Conservation (phyloP, 2,797 vertebrate species). For the Melanotaenia pygmaea region DNA sequence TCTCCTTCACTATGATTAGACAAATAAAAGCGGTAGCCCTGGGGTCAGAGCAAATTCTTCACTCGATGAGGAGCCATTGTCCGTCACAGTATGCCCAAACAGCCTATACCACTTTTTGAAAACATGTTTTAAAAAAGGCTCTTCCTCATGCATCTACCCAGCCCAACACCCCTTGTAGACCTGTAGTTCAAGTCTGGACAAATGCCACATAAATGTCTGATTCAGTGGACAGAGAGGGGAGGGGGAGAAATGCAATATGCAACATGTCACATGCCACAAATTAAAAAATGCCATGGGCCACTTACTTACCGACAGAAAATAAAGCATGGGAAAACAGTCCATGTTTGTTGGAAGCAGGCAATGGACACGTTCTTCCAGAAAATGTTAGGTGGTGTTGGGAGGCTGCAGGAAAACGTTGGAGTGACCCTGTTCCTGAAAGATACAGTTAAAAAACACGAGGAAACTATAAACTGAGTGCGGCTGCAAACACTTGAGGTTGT, state of each 20-base stretch:
- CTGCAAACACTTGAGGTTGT: slow-evolving; percentile 38
- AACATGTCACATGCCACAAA: slow-evolving; percentile 64
- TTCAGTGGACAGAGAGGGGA: slow-evolving; percentile 25
- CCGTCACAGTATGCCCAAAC: slow-evolving; percentile 60
- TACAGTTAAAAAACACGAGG: slow-evolving; percentile 38
- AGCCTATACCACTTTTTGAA: slow-evolving; percentile 40
- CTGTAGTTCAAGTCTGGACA: slow-evolving; percentile 26
- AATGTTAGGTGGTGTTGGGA: slow-evolving; percentile 87
- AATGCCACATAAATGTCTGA: slow-evolving; percentile 38
- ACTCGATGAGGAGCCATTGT: slow-evolving; percentile 71
- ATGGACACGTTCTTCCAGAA: slow-evolving; percentile 89
- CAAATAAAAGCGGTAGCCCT: slow-evolving; percentile 75
- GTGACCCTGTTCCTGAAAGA: slow-evolving; percentile 89
- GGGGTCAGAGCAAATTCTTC: slow-evolving; percentile 77
- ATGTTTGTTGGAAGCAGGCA: slow-evolving; percentile 95
- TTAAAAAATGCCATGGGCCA: slow-evolving; percentile 70
- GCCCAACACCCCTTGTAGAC: slow-evolving; percentile 26
- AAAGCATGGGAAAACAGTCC: slow-evolving; percentile 99
- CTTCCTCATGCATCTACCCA: slow-evolving; percentile 16
- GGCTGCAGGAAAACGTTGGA: slow-evolving; percentile 86
- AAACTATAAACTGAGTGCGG: slow-evolving; percentile 34
- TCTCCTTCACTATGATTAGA: slow-evolving; percentile 73
- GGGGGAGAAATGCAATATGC: slow-evolving; percentile 22
- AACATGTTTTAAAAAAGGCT: slow-evolving; percentile 53
- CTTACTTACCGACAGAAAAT: slow-evolving; percentile 96